Percentiles rank a stretch among this genome's conserved stretches.
phyloP scores from a whole-genome alignment of 2,888 invertebrate species.

The Thymelicus sylvestris region DNA sequence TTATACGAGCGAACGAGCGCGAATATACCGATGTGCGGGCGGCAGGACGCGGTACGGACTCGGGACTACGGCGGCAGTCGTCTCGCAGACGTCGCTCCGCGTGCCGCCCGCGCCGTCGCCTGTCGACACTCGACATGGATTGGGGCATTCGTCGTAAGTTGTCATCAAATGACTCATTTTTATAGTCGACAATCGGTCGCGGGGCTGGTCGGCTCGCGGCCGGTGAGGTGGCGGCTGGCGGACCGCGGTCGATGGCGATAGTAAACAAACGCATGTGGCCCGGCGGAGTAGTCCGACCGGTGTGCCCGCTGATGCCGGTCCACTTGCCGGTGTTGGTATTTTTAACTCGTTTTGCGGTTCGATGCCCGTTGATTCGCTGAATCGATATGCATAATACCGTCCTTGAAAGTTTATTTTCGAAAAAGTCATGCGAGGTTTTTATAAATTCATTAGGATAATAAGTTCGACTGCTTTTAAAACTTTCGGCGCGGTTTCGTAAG shows the following conservation, averaged over 20 bases:
- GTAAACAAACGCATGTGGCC: conserved; percentile 84
- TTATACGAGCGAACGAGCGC: conserved; percentile 47
- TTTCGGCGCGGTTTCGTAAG: conserved; percentile 62
- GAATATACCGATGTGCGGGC: conserved; percentile 58
- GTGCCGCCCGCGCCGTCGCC: conserved; percentile 56
- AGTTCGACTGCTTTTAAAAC: conserved; percentile 52
- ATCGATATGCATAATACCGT: conserved; percentile 80
- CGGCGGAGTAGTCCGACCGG: conserved; percentile 77
- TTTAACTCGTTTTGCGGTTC: conserved; percentile 83
- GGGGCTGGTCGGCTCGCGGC: conserved; percentile 40
- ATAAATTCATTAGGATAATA: conserved; percentile 54
- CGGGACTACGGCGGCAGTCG: conserved; percentile 80
- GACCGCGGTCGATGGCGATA: conserved; percentile 68
- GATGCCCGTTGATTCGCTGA: conserved; percentile 80
- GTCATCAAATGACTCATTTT: conserved; percentile 51
- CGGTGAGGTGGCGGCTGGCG: conserved; percentile 43
- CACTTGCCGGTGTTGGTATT: conserved; percentile 75
- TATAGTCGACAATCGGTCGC: conserved; percentile 43
- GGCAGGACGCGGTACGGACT: conserved; percentile 62
- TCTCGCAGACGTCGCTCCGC: conserved; percentile 75
- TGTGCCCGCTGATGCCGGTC: conserved; percentile 80
- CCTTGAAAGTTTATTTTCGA: conserved; percentile 70
- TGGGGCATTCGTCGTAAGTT: conserved; percentile 84
- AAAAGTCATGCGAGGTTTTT: conserved; percentile 60
- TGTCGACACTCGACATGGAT: conserved; percentile 78